Evolutionary conservation across 2,797 vertebrate genomes (phyloP), one percentile per base, ranked within the genome.

Genomic region (Avahi laniger): DNA sequence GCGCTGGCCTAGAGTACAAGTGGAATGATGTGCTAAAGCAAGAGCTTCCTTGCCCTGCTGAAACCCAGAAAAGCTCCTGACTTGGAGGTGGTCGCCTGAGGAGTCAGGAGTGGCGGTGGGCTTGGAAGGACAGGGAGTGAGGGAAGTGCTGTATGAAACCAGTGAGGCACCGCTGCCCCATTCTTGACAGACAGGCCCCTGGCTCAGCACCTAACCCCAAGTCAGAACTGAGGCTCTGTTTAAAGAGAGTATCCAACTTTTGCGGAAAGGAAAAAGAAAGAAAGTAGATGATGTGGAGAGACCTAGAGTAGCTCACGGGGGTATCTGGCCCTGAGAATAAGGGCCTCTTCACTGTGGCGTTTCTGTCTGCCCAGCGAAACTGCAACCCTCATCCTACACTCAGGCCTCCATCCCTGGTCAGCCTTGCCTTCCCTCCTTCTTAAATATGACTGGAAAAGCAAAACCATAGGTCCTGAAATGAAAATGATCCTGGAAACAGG

Each of bases 351-450:
- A 28, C 14, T 41, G 67, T 61, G 33, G 7, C 3, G 3, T 50
- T 33, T 2, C 65, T 2, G 1, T 48, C 38, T 33, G 2, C 54
- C 38, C 17, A 24, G 1, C 9, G 0, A 7, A 35, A 24, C 92
- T 50, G 52, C 46, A 4, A 10, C 54, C 18, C 41, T n/a, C 20
- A 1, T 41, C 41, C 48, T 73, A 26, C 10, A 3, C 24, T 11
- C 1, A 7, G 35, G 30, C 61, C 24, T 24, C 46, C 46, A 2
- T 20, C 11, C 33, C 43, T 20, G 0, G 7, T 70, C 54, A 57
- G 70, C 52, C 17, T 8, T 26, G 2, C 22, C 26, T 15, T 50
- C 52, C 48, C 33, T 43, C 24, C 1, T 54, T 15, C 52, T 41
- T 52, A 43, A 78, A 38, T 43, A 15, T 9, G 10, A 17, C 9